These are phyloP conservation scores for Erebia ligea DNA, from an alignment of 2,888 invertebrate genomes.

Conservation along the genomic window DNA sequence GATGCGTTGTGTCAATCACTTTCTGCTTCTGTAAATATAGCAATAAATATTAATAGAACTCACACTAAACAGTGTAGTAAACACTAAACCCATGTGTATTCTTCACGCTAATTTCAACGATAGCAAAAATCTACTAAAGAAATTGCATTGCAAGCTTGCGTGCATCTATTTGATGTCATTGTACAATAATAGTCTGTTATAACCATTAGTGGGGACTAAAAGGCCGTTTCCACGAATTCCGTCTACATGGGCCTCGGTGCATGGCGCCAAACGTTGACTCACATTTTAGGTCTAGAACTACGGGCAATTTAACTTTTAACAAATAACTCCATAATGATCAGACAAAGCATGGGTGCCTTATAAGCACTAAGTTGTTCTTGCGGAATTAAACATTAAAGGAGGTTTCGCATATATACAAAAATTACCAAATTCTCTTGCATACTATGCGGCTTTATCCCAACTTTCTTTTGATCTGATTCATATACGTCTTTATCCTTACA, in stretches of 20 bases:
- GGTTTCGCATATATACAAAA: background rate
- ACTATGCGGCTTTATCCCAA: no score
- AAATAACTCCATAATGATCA: slow-evolving; percentile 43
- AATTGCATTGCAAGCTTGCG: slow-evolving; percentile 11
- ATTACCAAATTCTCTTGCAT: background rate
- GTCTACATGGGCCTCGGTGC: slow-evolving; percentile 52
- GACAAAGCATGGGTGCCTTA: slow-evolving; percentile 36
- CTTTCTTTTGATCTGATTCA: no score
- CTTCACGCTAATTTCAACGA: background rate
- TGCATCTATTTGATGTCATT: slow-evolving; percentile 44
- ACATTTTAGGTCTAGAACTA: slow-evolving; percentile 54
- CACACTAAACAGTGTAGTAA: no score
- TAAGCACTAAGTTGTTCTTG: slow-evolving; percentile 28
- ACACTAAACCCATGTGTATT: no score
- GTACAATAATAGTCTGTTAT: slow-evolving; percentile 68
- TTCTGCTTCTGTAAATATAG: no score
- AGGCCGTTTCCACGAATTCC: slow-evolving; percentile 66
- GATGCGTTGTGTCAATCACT: no score
- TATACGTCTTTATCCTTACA: no score
- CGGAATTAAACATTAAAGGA: slow-evolving; percentile 17
- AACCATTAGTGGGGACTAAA: slow-evolving; percentile 54
- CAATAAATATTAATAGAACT: no score
- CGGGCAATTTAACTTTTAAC: slow-evolving; percentile 52
- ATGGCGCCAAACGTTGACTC: slow-evolving; percentile 67
- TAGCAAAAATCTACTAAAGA: slow-evolving; percentile 15